Evolutionary conservation across 1,140 invertebrate species (phyloP).

Genomic region (Armadillidium nasatum): DNA sequence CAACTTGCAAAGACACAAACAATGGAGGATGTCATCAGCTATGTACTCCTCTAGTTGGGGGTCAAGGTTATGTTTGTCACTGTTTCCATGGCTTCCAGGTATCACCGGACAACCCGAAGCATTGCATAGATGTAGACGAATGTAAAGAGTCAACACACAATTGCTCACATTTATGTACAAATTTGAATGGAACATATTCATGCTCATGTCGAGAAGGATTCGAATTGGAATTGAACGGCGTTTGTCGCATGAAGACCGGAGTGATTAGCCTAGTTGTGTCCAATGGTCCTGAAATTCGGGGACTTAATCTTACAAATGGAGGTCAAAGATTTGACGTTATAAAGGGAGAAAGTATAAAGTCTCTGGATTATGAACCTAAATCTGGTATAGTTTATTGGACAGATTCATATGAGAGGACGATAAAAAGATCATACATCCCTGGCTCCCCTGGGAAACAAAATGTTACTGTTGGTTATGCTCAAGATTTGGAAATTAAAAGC

Average conservation of each 20-base stretch:
- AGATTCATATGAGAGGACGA: conserved; percentile 79
- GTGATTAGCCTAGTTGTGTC: conserved; percentile 51
- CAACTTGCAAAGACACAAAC: conserved; percentile 64
- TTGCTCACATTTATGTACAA: conserved; percentile 87
- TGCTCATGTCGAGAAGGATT: conserved; percentile 84
- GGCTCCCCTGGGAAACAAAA: conserved; percentile 65
- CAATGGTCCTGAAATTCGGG: conserved; percentile 80
- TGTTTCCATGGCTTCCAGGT: conserved; percentile 83
- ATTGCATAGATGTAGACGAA: conserved; percentile 72
- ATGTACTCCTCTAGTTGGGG: conserved; percentile 72
- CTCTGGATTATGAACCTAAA: conserved; percentile 76
- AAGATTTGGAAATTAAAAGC: conserved; percentile 67
- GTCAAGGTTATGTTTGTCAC: conserved; percentile 78
- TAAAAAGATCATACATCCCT: conserved; percentile 86
- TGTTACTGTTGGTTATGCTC: conserved; percentile 64
- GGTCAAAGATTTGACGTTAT: conserved; percentile 70
- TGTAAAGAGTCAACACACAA: conserved; percentile 74
- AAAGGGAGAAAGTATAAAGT: conserved; percentile 73
- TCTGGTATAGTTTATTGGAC: conserved; percentile 87
- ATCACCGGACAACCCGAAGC: conserved; percentile 54
- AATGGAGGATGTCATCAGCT: conserved; percentile 89
- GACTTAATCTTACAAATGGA: conserved; percentile 59
- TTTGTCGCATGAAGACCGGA: conserved; percentile 62
- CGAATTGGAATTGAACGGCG: conserved; percentile 66
- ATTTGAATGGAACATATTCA: conserved; percentile 84